Evolutionary conservation across 2,113 vertebrate species (phyloP).

Genomic region (Micromys minutus): DNA sequence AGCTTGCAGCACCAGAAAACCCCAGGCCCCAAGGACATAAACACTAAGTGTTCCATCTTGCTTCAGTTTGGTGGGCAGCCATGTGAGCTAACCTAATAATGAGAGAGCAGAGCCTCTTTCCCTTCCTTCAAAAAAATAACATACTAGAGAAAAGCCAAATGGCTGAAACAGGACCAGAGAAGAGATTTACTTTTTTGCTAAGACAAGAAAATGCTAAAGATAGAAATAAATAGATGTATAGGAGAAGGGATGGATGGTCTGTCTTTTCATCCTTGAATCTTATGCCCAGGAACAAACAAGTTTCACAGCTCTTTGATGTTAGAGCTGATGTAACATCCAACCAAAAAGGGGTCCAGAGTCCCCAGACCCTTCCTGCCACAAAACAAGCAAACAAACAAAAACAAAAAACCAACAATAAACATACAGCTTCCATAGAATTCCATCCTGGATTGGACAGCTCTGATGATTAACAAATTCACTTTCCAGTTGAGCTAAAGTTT

Average conservation of each 20-base stretch:
- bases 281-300: neutral
- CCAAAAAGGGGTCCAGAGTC: neutral
- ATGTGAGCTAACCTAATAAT: neutral
- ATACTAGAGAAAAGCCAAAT: neutral
- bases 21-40: neutral
- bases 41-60: neutral
- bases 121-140: neutral
- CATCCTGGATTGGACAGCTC: neutral
- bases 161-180: neutral
- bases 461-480: neutral
- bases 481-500: neutral
- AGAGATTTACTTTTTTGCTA: neutral
- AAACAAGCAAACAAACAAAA: no score
- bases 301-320: neutral
- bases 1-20: neutral
- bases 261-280: neutral
- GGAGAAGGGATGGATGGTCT: neutral
- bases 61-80: neutral
- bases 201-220: neutral
- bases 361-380: neutral
- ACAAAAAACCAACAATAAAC: neutral
- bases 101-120: neutral
- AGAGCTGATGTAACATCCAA: neutral
- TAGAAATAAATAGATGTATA: neutral
- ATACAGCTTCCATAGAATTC: neutral